Conservation (phyloP, 2,113 vertebrate species). For the Sebastes fasciatus region DNA sequence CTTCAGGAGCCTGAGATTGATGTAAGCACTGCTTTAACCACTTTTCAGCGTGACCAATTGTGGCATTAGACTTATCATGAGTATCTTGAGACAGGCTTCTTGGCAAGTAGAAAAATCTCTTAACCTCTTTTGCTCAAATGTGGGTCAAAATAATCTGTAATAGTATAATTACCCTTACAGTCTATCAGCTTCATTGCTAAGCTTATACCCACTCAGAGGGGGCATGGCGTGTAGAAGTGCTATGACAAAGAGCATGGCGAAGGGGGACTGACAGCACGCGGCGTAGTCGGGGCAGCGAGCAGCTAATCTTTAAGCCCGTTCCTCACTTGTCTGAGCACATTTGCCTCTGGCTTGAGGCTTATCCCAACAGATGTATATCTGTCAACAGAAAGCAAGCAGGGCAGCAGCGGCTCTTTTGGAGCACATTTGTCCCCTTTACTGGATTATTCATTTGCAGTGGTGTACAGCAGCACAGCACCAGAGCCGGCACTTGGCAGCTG, state of each 20-base stretch:
- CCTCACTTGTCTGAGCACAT: conserved; percentile 77
- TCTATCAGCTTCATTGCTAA: conserved; percentile 53
- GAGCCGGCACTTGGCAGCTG: conserved; percentile 76
- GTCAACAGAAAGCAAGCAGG: conserved; percentile 74
- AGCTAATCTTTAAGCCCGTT: conserved; percentile 78
- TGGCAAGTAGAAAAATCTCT: conserved; percentile 37
- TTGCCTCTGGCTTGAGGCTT: conserved; percentile 73
- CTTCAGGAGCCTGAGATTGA: conserved; percentile 34
- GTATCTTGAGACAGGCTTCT: conserved; percentile 50
- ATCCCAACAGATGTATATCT: conserved; percentile 81
- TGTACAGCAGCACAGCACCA: conserved; percentile 59
- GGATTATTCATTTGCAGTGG: conserved; percentile 81
- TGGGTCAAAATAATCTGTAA: conserved; percentile 59
- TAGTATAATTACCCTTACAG: conserved; percentile 52
- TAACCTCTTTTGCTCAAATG: conserved; percentile 46
- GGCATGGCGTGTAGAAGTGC: conserved; percentile 43
- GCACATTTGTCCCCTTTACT: conserved; percentile 75
- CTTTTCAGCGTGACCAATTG: conserved; percentile 38
- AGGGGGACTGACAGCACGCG: conserved; percentile 67
- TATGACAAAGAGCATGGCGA: conserved; percentile 67
- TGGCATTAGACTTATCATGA: conserved; percentile 57
- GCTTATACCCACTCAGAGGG: conserved; percentile 47
- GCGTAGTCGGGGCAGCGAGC: conserved; percentile 56
- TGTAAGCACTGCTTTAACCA: conserved; percentile 44
- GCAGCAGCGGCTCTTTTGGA: conserved; percentile 60